Conservation (phyloP, 2,113 vertebrate species). For the Talpa occidentalis region DNA sequence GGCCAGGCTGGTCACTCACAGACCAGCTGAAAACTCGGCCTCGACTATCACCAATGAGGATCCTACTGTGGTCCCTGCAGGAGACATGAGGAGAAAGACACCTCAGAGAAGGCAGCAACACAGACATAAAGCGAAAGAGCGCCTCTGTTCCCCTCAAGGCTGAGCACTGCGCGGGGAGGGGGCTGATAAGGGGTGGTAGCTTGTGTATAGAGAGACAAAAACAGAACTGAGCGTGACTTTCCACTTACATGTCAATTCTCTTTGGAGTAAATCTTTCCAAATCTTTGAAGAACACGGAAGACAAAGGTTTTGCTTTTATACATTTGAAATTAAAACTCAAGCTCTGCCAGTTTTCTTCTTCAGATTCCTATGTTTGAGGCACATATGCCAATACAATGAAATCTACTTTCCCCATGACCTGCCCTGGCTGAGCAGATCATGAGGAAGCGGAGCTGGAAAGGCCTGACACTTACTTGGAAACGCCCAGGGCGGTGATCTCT, state of each 20-base stretch:
- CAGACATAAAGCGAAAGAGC: accelerated
- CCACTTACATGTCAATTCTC: neutral
- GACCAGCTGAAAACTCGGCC: constrained; percentile 99
- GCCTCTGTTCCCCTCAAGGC: accelerated
- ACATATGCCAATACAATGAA: neutral
- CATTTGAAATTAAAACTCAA: neutral
- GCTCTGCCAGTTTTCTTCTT: neutral
- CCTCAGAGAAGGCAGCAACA: neutral
- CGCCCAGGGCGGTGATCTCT: constrained; percentile 94
- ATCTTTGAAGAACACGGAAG: neutral
- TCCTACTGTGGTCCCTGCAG: constrained; percentile 97
- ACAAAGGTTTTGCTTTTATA: neutral
- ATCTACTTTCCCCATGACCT: neutral
- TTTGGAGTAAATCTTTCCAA: neutral
- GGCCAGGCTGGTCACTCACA: constrained; percentile 96
- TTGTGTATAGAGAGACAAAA: neutral
- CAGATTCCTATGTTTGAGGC: neutral
- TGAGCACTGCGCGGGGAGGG: neutral
- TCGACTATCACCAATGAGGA: constrained; percentile 96
- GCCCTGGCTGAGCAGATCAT: neutral
- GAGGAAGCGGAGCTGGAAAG: neutral
- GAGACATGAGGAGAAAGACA: neutral
- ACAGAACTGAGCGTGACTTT: neutral
- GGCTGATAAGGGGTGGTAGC: no score
- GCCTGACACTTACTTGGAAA: constrained; percentile 93